A percentile compares a stretch with the other conserved stretches of the same genome.
Evolutionary conservation across 1,140 invertebrate species (phyloP).

Genomic region (Halesus radiatus): DNA sequence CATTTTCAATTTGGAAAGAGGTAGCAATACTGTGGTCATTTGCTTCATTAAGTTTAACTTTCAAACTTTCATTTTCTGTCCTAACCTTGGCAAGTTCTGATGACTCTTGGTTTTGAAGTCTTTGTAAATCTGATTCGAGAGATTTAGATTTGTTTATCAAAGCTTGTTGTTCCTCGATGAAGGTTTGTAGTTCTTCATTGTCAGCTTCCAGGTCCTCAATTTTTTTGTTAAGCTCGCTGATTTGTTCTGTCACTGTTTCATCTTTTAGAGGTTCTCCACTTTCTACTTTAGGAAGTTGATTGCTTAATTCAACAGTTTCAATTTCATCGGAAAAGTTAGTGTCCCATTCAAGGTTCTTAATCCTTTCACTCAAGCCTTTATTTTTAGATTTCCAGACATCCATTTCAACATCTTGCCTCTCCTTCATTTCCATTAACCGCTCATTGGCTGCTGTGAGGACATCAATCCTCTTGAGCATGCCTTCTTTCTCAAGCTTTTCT

Average conservation of each 20-base stretch:
- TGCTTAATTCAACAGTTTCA: conserved; percentile 37
- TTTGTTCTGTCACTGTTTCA: not conserved
- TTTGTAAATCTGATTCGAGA: conserved; percentile 31
- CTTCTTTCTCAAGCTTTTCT: conserved; percentile 76
- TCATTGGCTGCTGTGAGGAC: conserved; percentile 84
- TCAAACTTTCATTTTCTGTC: conserved; percentile 59
- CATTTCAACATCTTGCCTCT: conserved; percentile 81
- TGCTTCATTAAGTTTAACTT: conserved; percentile 59
- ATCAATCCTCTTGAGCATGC: conserved; percentile 79
- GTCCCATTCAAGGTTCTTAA: conserved; percentile 75
- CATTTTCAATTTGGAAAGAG: not conserved
- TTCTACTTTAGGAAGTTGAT: not conserved
- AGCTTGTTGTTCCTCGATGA: conserved; percentile 73
- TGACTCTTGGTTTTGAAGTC: conserved; percentile 18
- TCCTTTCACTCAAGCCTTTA: conserved; percentile 75
- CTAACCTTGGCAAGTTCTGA: conserved; percentile 47
- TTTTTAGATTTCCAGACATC: conserved; percentile 79
- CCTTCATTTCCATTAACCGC: conserved; percentile 82
- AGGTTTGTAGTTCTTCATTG: conserved; percentile 79
- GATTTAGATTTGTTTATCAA: conserved; percentile 51
- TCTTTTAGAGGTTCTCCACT: not conserved
- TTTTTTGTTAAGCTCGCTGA: conserved; percentile 68
- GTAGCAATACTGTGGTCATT: conserved; percentile 56
- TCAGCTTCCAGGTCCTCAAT: conserved; percentile 76
- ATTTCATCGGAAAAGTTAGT: conserved; percentile 59